Base-by-base conservation (phyloP, 2,797 vertebrate genomes). In the Nannoperca australis region DNA sequence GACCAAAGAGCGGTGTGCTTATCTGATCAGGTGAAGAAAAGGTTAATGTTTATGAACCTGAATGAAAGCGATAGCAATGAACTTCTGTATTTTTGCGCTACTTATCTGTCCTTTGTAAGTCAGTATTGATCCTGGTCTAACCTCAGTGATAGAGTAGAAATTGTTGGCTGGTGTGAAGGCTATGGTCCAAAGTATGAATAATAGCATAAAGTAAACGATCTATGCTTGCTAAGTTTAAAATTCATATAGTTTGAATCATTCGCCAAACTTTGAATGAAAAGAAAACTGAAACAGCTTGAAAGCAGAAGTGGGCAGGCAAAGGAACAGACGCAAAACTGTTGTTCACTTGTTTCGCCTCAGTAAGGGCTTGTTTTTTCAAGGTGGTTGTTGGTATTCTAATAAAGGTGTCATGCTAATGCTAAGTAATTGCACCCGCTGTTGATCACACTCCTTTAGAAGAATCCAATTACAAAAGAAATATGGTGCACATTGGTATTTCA, bases 381-480 rank as follows among this genome's bases (percentile, higher is more conserved):
- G 34, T 40, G 24, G 58, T 27, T 18, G 17, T 62, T 49, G 15
- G 24, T 51, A 32, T 76, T 73, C 17, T 59, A 79, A 83, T 69
- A 18, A 60, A n/a, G 58, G 63, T 51, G 66, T 73, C 75, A 62
- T 45, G 9, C 36, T 56, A 56, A 27, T 27, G 24, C 24, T 27
- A 51, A 76, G 51, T 73, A 60, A 84, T 70, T 75, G 74, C 45
- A 56, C 18, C 49, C 2, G 2, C 11, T 30, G 47, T 24, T 69
- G 68, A n/a, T 70, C 27, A 51, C 63, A 66, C 54, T 82, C 69
- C 61, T 72, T 50, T 34, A 40, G 36, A 7, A 53, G 66, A 70
- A 74, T 10, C 30, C 49, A 78, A 80, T 89, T 80, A 84, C 12
- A 38, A 54, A 81, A 49, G 32, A 76, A 77, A 86, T 61, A 18